These are phyloP conservation scores for Keiferia lycopersicella DNA, from an alignment of 2,888 invertebrate genomes.

Conservation along the genomic window DNA sequence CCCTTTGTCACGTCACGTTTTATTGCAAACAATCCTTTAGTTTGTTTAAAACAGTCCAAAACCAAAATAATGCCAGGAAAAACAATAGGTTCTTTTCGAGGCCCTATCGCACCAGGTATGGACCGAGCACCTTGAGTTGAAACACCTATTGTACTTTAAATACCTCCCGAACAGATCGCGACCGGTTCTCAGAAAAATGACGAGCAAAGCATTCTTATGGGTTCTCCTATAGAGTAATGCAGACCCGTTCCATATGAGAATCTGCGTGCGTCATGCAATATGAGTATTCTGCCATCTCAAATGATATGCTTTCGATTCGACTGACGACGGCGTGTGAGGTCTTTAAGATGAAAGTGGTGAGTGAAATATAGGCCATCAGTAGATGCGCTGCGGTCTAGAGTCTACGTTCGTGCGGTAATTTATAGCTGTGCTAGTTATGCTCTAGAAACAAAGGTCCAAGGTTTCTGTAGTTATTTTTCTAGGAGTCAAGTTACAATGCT, in stretches of 20 bases:
- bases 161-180: constrained; percentile 43
- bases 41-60: constrained; percentile 51
- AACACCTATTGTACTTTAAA: constrained; percentile 55
- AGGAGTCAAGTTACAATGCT: constrained; percentile 41
- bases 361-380: background rate
- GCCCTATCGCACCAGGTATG: constrained; percentile 51
- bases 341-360: constrained; percentile 17
- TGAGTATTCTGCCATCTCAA: constrained; percentile 17
- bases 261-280: constrained; percentile 29
- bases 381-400: constrained; percentile 17
- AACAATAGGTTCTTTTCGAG: constrained; percentile 54
- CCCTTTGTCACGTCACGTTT: constrained; percentile 58
- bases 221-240: constrained; percentile 34
- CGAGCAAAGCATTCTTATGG: constrained; percentile 60
- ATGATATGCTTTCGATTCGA: constrained; percentile 20
- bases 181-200: constrained; percentile 72
- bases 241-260: constrained; percentile 26
- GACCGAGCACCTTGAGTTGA: constrained; percentile 52
- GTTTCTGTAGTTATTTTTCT: background rate
- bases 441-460: constrained; percentile 9
- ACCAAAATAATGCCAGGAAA: constrained; percentile 45
- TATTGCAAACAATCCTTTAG: constrained; percentile 41
- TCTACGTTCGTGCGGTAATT: background rate
- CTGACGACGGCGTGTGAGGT: constrained; percentile 17
- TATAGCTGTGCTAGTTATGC: background rate